Evolutionary conservation across 2,888 invertebrate species (phyloP).

Genomic region (Eupithecia inturbata): DNA sequence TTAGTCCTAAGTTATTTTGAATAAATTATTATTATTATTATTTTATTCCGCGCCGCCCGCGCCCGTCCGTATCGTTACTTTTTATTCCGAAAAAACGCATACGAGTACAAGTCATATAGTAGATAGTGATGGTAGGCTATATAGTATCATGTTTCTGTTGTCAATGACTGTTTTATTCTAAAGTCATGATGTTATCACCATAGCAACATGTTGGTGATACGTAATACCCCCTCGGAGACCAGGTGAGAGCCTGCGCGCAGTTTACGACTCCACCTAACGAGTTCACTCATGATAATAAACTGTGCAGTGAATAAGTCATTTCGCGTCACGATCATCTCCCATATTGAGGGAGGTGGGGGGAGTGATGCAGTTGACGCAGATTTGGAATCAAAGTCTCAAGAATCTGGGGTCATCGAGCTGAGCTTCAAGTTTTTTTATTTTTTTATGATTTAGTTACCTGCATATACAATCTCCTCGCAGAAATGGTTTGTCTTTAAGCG

Average conservation of each 20-base stretch:
- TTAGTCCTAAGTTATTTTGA: no score
- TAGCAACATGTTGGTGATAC: slow-evolving; percentile 16
- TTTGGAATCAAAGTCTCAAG: neutral
- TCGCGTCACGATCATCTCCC: slow-evolving; percentile 50
- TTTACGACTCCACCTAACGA: slow-evolving; percentile 70
- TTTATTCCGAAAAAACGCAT: no score
- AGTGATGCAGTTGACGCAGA: neutral
- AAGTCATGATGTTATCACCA: neutral
- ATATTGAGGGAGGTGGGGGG: slow-evolving; percentile 18
- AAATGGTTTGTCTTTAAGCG: no score
- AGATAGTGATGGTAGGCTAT: no score
- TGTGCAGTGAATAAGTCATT: slow-evolving; percentile 62
- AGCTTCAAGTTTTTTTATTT: neutral
- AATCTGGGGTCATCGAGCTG: neutral
- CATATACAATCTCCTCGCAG: no score
- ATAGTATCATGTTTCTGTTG: neutral
- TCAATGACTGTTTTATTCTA: neutral
- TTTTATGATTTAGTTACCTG: no score
- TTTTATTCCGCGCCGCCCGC: no score
- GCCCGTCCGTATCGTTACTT: no score
- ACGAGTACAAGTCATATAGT: no score
- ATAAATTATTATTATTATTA: no score
- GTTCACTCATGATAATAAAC: slow-evolving; percentile 68
- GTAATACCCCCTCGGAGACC: slow-evolving; percentile 50
- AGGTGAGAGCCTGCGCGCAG: slow-evolving; percentile 55